phyloP scores from a whole-genome alignment of 1,140 invertebrate genomes.

The Sitophilus oryzae region DNA sequence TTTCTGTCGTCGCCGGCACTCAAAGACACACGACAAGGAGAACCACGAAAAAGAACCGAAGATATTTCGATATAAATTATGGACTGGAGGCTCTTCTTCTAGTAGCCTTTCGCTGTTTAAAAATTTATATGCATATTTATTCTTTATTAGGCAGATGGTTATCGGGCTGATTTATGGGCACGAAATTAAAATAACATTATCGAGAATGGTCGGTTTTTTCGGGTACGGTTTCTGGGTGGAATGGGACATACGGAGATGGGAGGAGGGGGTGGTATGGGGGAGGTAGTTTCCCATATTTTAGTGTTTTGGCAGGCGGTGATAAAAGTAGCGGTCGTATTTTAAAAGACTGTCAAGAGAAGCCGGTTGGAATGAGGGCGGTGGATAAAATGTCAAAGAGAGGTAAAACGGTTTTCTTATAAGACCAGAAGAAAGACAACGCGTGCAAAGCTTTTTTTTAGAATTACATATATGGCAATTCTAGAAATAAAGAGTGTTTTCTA shows the following conservation, averaged over 20 bases:
- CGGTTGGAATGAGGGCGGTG: too few relatives aligned
- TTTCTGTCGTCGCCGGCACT: slow-evolving; percentile 36
- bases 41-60: too few relatives aligned
- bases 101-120: slow-evolving; percentile 35
- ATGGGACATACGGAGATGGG: too few relatives aligned
- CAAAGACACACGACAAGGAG: too few relatives aligned
- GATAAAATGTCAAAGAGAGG: too few relatives aligned
- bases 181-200: slow-evolving; percentile 27
- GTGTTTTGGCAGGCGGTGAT: not conserved
- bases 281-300: not conserved
- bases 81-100: slow-evolving; percentile 28
- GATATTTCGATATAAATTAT: slow-evolving; percentile 39
- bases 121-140: slow-evolving; percentile 38
- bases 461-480: too few relatives aligned
- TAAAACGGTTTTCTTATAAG: too few relatives aligned
- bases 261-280: too few relatives aligned
- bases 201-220: not conserved
- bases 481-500: too few relatives aligned
- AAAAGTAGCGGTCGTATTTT: not conserved
- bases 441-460: too few relatives aligned
- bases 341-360: not conserved
- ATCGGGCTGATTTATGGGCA: slow-evolving; percentile 30
- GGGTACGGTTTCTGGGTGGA: not conserved
- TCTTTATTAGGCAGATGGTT: slow-evolving; percentile 35
- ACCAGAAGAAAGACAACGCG: too few relatives aligned